phyloP scores from a whole-genome alignment of 1,140 invertebrate genomes.

The Brachionus calyciflorus region DNA sequence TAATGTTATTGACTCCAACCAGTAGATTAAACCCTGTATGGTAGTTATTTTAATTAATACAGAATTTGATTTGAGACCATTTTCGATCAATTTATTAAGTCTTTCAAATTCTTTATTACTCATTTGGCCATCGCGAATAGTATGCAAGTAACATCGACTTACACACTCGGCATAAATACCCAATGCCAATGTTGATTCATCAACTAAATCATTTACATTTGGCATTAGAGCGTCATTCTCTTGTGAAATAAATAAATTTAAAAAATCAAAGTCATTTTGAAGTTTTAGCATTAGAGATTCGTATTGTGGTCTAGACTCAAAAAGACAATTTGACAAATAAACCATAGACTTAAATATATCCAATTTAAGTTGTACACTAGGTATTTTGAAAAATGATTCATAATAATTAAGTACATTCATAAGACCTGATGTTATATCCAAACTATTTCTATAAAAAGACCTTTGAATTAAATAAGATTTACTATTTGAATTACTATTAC shows the following conservation, averaged over 20 bases:
- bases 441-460: conserved; percentile 37
- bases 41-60: conserved; percentile 68
- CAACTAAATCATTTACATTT: conserved; percentile 11
- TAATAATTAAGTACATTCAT: conserved; percentile 26
- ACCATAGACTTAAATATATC: conserved; percentile 34
- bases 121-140: not conserved
- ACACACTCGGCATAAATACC: conserved; percentile 37
- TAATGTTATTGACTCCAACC: conserved; percentile 65
- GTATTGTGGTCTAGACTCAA: conserved; percentile 40
- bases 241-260: conserved; percentile 22
- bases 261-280: conserved; percentile 24
- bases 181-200: conserved; percentile 13
- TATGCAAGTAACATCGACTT: not conserved
- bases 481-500: too few relatives aligned
- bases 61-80: conserved; percentile 67
- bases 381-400: conserved; percentile 31
- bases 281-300: conserved; percentile 15
- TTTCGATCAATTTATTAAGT: conserved; percentile 67
- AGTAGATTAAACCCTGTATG: conserved; percentile 72
- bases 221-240: conserved; percentile 15
- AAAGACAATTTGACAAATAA: conserved; percentile 43
- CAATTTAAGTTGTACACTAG: conserved; percentile 21
- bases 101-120: conserved; percentile 58
- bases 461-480: not conserved
- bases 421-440: conserved; percentile 8